Evolutionary conservation across 1,140 invertebrate species (phyloP), one percentile per base, ranked within the genome.

Genomic region (Eurytemora carolleeae): DNA sequence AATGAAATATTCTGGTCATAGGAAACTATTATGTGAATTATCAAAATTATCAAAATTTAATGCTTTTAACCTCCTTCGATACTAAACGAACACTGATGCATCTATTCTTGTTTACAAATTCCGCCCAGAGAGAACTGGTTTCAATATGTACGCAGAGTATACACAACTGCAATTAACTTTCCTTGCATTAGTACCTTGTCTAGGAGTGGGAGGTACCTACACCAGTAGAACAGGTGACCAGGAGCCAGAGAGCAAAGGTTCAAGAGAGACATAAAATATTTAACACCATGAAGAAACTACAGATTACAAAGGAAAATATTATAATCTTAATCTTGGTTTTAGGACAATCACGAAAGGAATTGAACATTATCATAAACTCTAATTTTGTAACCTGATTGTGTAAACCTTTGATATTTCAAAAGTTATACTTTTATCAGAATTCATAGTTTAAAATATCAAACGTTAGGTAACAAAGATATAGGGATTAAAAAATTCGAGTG

Each of bases 251-350:
- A 24, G n/a, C 59, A 1, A 60, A 60, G 44, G 2, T 60, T 12
- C 20, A 19, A 21, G 59, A 60, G 19, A 24, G 44, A 55, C 25
- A 21, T 1, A 60, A 60, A 53, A 60, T 60, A 24, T 60, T 60
- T 23, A 60, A 20, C 18, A 31, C 25, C 17, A 60, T 60, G 59
- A 60, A 60, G 44, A 55, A 44, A n/a, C 52, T 60, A 1, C 59
- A 60, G 53, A 2, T 60, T 15, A n/a, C 25, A n/a, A 60, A 60
- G 52, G 31, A 44, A 44, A 44, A 44, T 44, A 44, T 44, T 7
- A n/a, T 44, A 44, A n/a, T 44, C 31, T 44, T 44, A 12, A 44
- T 44, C 31, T 12, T 44, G n/a, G 7, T 44, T 44, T 44, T 44
- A n/a, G n/a, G n/a, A 44, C n/a, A 44, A 44, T 44, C n/a, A 44